phyloP scores from a whole-genome alignment of 2,797 vertebrate genomes.

The Schizothorax lantsangensis region DNA sequence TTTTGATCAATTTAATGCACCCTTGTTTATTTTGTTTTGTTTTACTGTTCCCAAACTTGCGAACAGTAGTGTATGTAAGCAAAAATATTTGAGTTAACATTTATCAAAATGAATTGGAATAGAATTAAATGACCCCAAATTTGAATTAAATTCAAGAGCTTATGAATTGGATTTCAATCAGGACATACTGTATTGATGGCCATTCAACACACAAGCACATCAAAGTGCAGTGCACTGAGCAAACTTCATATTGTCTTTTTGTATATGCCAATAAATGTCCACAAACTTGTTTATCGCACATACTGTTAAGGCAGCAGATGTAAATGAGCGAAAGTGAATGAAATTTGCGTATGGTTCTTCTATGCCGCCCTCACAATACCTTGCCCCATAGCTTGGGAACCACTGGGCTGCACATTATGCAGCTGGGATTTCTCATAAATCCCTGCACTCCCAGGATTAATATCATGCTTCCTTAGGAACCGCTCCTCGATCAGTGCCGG shows the following conservation, averaged over 20 bases:
- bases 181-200: not conserved
- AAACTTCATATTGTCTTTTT: not conserved
- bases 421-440: conserved; percentile 20
- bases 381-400: not conserved
- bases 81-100: not conserved
- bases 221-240: not conserved
- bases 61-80: not conserved
- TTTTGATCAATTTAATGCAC: not conserved
- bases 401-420: not conserved
- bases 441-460: conserved; percentile 22
- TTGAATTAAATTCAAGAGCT: not conserved
- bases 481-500: not conserved
- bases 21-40: not conserved
- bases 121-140: not conserved
- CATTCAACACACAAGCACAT: not conserved
- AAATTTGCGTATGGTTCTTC: not conserved
- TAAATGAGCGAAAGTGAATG: not conserved
- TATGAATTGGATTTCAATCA: not conserved
- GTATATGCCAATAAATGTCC: not conserved
- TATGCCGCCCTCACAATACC: not conserved
- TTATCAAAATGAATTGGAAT: not conserved
- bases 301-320: not conserved
- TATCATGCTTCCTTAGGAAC: conserved; percentile 20
- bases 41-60: not conserved
- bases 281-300: not conserved